These are phyloP conservation scores for Drosophila mimica DNA, from an alignment of 2,888 invertebrate species.

Conservation along the genomic window DNA sequence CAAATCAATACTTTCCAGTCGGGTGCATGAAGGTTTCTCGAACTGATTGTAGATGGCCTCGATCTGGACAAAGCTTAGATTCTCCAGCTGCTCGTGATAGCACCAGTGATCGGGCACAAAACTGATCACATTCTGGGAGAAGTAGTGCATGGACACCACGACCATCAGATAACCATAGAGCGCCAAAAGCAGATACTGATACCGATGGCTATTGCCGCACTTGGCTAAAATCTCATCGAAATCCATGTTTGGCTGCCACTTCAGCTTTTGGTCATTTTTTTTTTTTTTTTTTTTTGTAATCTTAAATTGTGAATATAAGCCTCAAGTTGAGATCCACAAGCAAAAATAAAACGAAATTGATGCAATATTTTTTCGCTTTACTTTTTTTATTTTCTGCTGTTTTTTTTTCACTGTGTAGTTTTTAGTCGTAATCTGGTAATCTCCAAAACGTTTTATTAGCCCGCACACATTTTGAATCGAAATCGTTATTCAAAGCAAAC, in stretches of 20 bases:
- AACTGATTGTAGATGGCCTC: conserved; percentile 74
- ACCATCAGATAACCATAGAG: conserved; percentile 86
- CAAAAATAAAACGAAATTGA: not conserved
- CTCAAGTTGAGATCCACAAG: not conserved
- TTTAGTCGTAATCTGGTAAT: conserved; percentile 33
- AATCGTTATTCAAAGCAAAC: conserved; percentile 44
- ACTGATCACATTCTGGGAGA: conserved; percentile 87
- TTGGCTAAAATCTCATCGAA: conserved; percentile 86
- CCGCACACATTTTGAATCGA: conserved; percentile 3
- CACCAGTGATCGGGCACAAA: conserved; percentile 86
- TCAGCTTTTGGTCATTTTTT: not conserved
- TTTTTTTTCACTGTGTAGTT: not conserved
- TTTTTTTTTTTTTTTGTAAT: not conserved
- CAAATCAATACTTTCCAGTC: conserved; percentile 54
- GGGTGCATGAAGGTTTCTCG: conserved; percentile 78
- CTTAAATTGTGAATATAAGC: not conserved
- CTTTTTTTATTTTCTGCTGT: not conserved
- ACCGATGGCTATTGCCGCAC: conserved; percentile 86
- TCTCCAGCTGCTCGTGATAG: conserved; percentile 77
- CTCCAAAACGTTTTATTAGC: conserved; percentile 25
- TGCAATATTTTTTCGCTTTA: not conserved
- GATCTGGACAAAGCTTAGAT: conserved; percentile 73
- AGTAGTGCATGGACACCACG: conserved; percentile 86
- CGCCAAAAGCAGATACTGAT: conserved; percentile 85
- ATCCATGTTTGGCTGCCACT: conserved; percentile 70